Evolutionary conservation across 2,888 invertebrate genomes (phyloP), one percentile per base, ranked within the genome.

Genomic region (Acanthosepion lycidas): DNA sequence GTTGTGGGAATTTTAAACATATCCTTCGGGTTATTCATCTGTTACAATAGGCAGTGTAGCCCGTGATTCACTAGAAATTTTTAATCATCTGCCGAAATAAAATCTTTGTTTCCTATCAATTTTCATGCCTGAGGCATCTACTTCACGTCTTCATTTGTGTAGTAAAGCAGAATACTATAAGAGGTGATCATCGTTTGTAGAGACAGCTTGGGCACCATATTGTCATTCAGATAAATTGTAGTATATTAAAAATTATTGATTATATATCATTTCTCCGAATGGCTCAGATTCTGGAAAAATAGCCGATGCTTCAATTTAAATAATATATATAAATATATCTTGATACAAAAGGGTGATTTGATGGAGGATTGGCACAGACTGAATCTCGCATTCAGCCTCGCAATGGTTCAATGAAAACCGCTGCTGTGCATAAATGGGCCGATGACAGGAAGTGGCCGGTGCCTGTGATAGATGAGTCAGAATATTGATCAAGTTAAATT

Each of bases 291-390:
- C n/a, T n/a, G 78, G 42, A 78, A 33, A 78, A n/a, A n/a, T 78
- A 5, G n/a, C 23, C 5, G n/a, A 78, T n/a, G 15, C 4, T 78
- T 15, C n/a, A 78, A 33, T 78, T 78, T 78, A n/a, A 78, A 78
- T 78, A 78, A 78, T 78, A 78, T n/a, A 78, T 78, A 78, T 78
- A 78, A 78, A 78, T 78, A n/a, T 78, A 78, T 78, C n/a, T n/a
- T n/a, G n/a, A n/a, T 78, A 33, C n/a, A n/a, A 78, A n/a, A 33
- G 78, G 4, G n/a, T 15, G n/a, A 15, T 78, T 78, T 78, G 78
- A 78, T 78, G 78, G 12, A 9, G n/a, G 78, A 15, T 78, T 78
- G 78, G 78, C 78, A 33, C 15, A 5, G 78, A 33, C n/a, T 78
- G 78, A 78, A 15, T 78, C 78, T 33, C n/a, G n/a, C 78, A n/a